A percentile compares a stretch with the other conserved stretches of the same genome.
Evolutionary conservation across 2,113 vertebrate genomes (phyloP).

Genomic region (Odontophorus gujanensis): DNA sequence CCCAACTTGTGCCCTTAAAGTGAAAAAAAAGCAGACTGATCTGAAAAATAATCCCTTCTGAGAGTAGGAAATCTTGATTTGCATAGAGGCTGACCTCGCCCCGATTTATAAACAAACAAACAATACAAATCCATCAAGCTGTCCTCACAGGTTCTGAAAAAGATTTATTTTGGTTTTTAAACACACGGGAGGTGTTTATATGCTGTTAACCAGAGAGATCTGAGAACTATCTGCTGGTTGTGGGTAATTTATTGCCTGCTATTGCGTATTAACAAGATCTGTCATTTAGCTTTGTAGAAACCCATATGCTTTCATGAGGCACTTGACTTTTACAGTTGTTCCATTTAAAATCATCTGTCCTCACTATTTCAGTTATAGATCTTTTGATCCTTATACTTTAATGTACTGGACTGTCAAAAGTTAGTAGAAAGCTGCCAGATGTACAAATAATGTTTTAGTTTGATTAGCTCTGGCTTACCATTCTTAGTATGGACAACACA

Average conservation of each 20-base stretch:
- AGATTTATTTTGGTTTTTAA: conserved; percentile 24
- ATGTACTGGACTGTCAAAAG: conserved; percentile 54
- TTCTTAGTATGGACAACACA: conserved; percentile 49
- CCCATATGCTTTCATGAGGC: conserved; percentile 50
- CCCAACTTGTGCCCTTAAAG: neutral
- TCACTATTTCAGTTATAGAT: conserved; percentile 45
- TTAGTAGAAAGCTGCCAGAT: conserved; percentile 53
- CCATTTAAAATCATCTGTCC: conserved; percentile 45
- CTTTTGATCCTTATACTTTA: conserved; percentile 65
- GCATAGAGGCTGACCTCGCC: neutral
- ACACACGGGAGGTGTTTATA: conserved; percentile 13
- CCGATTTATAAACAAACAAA: conserved; percentile 17
- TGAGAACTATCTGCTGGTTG: neutral
- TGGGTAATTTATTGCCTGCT: conserved; percentile 41
- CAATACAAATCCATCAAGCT: conserved; percentile 1
- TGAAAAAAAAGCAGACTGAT: neutral
- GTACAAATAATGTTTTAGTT: conserved; percentile 55
- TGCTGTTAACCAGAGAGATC: neutral
- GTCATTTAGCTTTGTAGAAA: conserved; percentile 39
- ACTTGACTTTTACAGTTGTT: conserved; percentile 51
- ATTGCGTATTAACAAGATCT: conserved; percentile 44
- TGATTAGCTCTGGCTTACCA: conserved; percentile 57
- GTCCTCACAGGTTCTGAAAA: neutral
- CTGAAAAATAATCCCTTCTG: conserved; percentile 2
- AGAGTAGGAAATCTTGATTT: conserved; percentile 22